phyloP scores from a whole-genome alignment of 2,113 vertebrate genomes.

The Tylochromis polylepis region DNA sequence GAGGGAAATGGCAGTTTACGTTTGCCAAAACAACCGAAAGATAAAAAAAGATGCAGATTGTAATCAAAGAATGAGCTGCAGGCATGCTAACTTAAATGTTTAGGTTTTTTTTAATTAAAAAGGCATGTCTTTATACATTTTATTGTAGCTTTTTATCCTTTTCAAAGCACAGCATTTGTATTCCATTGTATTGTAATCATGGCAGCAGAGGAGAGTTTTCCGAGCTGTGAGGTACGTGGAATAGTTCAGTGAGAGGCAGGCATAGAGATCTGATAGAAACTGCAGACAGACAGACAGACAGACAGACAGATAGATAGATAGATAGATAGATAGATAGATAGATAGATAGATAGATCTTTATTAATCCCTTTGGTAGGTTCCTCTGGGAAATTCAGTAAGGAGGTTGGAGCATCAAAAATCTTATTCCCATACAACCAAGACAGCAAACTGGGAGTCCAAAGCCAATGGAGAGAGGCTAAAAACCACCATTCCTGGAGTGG shows the following conservation, averaged over 20 bases:
- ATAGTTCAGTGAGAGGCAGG: not conserved
- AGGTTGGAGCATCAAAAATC: not conserved
- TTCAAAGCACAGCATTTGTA: not conserved
- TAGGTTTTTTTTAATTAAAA: too few relatives aligned
- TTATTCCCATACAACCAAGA: not conserved
- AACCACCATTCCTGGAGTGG: not conserved
- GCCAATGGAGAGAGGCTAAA: not conserved
- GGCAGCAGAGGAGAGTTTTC: not conserved
- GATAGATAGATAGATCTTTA: too few relatives aligned
- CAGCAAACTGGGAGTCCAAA: not conserved
- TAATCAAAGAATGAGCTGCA: rapidly evolving
- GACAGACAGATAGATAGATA: too few relatives aligned
- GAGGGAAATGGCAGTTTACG: not conserved
- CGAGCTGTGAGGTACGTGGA: rapidly evolving
- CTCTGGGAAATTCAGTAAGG: too few relatives aligned
- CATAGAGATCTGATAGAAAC: not conserved
- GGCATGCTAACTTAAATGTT: not conserved
- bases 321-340: too few relatives aligned
- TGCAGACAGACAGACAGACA: too few relatives aligned
- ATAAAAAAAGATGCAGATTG: not conserved
- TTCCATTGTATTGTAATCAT: rapidly evolving
- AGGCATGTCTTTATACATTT: not conserved
- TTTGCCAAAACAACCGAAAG: not conserved
- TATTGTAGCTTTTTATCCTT: not conserved
- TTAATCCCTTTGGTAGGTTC: too few relatives aligned